Base-by-base conservation (phyloP, 2,888 invertebrate genomes). In the Balanococcus diminutus region DNA sequence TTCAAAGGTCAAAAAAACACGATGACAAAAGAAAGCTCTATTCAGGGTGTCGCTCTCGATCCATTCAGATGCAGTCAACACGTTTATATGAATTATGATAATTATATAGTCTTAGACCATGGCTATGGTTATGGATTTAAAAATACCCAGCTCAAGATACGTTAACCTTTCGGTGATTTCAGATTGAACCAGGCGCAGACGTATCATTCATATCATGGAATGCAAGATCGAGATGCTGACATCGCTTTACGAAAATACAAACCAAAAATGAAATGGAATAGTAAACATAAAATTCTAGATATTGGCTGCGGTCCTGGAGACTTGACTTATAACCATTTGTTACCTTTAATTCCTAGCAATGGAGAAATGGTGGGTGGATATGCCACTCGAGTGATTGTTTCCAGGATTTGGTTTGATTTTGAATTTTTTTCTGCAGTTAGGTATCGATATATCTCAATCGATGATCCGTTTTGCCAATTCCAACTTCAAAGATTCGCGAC, bases 391-490 rank as follows among this genome's bases (percentile, higher is more conserved):
- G n/a, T n/a, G n/a, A n/a, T n/a, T n/a, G n/a, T n/a, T n/a, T n/a
- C n/a, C n/a, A n/a, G n/a, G n/a, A n/a, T n/a, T n/a, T n/a, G n/a
- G n/a, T n/a, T n/a, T n/a, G n/a, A n/a, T 11, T 67, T 67, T 67
- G 61, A 25, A 67, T 19, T 67, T 11, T 28, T 67, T 67, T 42
- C 1, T 46, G 6, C 42, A 88, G 88, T 89, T 93, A 81, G 96
- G 94, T 1, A 92, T 92, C 8, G 96, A 96, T 89, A 91, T 94
- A 72, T 95, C 94, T 28, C 91, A 92, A 72, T 91, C 92, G 85
- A 96, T 96, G 96, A 91, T 95, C 4, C 90, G 92, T 5, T 93
- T 92, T 88, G 95, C 95, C 0, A 92, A 90, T 84, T 89, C 91
- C n/a, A 90, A 91, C 28, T 92, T 93, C 88, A 79, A 89, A 89